Evolutionary conservation across 1,140 invertebrate species (phyloP), one percentile per base, ranked within the genome.

Genomic region (Pseudomyrmex cubaensis): DNA sequence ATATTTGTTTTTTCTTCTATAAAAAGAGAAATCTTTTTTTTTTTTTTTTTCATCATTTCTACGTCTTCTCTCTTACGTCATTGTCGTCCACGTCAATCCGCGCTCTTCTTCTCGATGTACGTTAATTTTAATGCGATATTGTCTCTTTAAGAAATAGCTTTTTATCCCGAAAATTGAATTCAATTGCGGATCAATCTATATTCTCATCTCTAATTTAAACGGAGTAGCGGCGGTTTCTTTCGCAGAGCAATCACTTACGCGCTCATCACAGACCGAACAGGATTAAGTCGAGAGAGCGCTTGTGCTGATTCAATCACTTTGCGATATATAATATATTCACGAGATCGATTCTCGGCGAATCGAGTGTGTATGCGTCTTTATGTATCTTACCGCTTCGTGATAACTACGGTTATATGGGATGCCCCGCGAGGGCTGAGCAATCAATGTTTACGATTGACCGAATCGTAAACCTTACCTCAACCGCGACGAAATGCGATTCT

Each of bases 361-460:
- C 15, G 63, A 50, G 56, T 12, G 48, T 13, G 5, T 35, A 5
- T 35, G 35, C 5, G 35, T 35, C 35, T 35, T 35, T 35, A 7
- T 25, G 15, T 4, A 48, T 75, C 22, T 82, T 76, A 69, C 15
- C 72, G 63, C 22, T 22, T 13, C 62, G 59, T 48, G 57, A 67
- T 86, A 72, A 77, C 48, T 50, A 52, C 48, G 66, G 59, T 74
- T 64, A 56, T 56, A 50, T 13, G 17, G n/a, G 46, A 48, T 46
- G 35, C 35, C 35, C 35, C 13, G 12, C n/a, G 62, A 76, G 46
- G 73, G n/a, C 22, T 62, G n/a, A 56, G 84, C 74, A 84, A 88
- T 88, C 87, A 59, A 73, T 66, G 56, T 89, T 89, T 89, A 89
- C 75, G 87, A 89, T 86, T 86, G 84, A 88, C 87, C 87, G 84